Conservation (phyloP, 2,888 invertebrate genomes). For the Spodoptera picta region DNA sequence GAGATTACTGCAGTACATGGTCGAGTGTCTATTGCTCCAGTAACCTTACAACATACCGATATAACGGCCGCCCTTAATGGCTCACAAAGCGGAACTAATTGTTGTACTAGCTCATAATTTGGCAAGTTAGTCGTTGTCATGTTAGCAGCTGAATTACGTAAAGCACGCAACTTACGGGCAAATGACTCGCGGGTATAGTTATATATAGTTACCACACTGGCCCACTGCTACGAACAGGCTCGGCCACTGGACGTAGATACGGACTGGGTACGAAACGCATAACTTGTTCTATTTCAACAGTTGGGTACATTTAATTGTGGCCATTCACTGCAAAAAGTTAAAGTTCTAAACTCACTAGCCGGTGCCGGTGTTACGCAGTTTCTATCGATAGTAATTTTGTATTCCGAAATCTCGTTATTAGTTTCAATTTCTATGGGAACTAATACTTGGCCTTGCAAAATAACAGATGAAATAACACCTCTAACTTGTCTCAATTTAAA, state of each 20-base stretch:
- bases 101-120: conserved; percentile 69
- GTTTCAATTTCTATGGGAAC: conserved; percentile 25
- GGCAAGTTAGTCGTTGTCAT: conserved; percentile 72
- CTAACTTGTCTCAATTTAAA: no score
- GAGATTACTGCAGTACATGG: conserved; percentile 68
- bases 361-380: conserved; percentile 55
- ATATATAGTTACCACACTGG: conserved; percentile 71
- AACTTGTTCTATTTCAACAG: conserved; percentile 74
- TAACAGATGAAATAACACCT: conserved; percentile 4
- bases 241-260: conserved; percentile 60
- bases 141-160: conserved; percentile 78
- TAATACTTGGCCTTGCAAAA: conserved; percentile 20
- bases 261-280: conserved; percentile 67
- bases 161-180: conserved; percentile 73
- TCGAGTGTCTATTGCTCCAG: conserved; percentile 55
- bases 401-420: conserved; percentile 32
- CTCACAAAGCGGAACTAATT: conserved; percentile 82
- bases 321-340: conserved; percentile 68
- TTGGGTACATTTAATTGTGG: conserved; percentile 58
- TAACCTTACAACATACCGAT: conserved; percentile 68
- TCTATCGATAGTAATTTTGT: conserved; percentile 17
- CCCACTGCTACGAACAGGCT: conserved; percentile 68
- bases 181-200: conserved; percentile 71
- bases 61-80: conserved; percentile 77
- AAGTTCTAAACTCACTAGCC: conserved; percentile 65